Evolutionary conservation across 2,113 vertebrate species (phyloP).

Genomic region (Melanerpes aurifrons): DNA sequence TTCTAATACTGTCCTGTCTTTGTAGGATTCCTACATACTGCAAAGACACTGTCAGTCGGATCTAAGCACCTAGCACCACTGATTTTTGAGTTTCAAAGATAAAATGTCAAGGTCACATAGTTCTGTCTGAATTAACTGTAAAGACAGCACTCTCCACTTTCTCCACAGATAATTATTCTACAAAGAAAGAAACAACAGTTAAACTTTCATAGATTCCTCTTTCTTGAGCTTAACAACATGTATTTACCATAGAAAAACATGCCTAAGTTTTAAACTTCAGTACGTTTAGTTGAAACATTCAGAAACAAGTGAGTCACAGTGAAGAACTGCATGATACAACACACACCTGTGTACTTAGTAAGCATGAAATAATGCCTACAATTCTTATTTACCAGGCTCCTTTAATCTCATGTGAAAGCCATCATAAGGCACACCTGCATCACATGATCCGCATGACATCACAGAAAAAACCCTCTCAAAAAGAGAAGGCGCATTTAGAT

Average conservation of each 20-base stretch:
- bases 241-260: not conserved
- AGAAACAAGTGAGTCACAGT: not conserved
- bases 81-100: not conserved
- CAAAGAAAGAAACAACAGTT: not conserved
- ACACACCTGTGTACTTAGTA: not conserved
- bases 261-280: not conserved
- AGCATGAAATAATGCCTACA: not conserved
- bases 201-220: not conserved
- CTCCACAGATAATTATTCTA: not conserved
- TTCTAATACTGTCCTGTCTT: not conserved
- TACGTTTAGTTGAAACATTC: not conserved
- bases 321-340: not conserved
- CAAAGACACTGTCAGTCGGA: not conserved
- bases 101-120: fast-evolving
- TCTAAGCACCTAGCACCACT: not conserved
- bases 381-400: not conserved
- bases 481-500: not conserved
- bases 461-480: not conserved
- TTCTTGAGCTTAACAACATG: not conserved
- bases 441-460: fast-evolving
- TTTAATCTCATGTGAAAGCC: not conserved
- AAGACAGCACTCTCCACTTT: not conserved
- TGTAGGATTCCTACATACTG: not conserved
- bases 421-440: not conserved
- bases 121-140: not conserved